Evolutionary conservation across 2,888 invertebrate genomes (phyloP), one percentile per base, ranked within the genome.

Genomic region (Diachrysia chrysitis): DNA sequence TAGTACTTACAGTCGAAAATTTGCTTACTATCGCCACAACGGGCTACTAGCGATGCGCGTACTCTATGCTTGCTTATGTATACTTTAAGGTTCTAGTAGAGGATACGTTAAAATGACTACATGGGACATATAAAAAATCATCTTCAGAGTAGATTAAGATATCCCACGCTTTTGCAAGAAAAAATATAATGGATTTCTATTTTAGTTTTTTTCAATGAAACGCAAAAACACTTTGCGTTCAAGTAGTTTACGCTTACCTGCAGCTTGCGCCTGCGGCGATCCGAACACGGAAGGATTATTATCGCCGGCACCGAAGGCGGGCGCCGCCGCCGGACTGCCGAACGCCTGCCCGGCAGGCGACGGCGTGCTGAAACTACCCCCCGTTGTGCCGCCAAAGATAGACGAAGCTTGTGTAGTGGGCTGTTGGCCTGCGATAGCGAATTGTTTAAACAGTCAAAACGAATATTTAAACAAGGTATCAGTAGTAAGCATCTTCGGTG

Each of bases 351-450:
- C 91, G 0, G 85, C 77, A 0, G 85, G 82, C 0, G 89, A 74
- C 0, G 92, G 89, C 1, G 91, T 79, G 35, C 92, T 93, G 66
- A 95, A 95, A 75, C 93, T 93, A 1, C 93, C 93, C 0, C 90
- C 91, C 0, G 89, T 79, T 0, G 82, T 76, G 2, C 89, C 87
- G 2, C 92, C 93, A 72, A 94, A 95, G 25, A 94, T 90, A 0
- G 93, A 92, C 0, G 92, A 88, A 0, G 92, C 80, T 70, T 92
- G 93, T 0, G 92, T 92, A 1, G 93, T 88, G 2, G 90, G 79
- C 83, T 88, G 89, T 84, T 94, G 94, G 32, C 93, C 94, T 94
- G 37, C 7, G 2, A 10, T 17, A 14, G n/a, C 9, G 10, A 42
- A 16, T 25, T n/a, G n/a, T n/a, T n/a, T n/a, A n/a, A n/a, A n/a